Evolutionary conservation across 2,888 invertebrate species (phyloP).

Genomic region (Torymus texanus): DNA sequence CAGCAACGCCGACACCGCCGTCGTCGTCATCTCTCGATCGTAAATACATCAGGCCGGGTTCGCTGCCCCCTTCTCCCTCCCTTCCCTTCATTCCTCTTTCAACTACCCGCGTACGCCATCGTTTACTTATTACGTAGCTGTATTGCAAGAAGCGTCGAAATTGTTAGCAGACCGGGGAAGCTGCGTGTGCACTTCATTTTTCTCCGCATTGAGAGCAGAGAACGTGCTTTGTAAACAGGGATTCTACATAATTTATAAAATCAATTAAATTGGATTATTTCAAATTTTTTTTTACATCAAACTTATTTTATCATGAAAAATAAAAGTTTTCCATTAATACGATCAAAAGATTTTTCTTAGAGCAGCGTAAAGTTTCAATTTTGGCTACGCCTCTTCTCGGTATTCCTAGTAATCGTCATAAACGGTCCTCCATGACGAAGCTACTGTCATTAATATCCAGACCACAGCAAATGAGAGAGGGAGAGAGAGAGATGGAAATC

Average conservation of each 20-base stretch:
- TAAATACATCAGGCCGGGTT: constrained; percentile 47
- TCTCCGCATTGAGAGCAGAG: constrained; percentile 18
- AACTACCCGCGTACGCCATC: constrained; percentile 10
- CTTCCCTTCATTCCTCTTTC: neutral
- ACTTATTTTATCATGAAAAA: too few relatives aligned
- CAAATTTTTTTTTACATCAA: too few relatives aligned
- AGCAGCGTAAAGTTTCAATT: too few relatives aligned
- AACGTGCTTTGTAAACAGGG: too few relatives aligned
- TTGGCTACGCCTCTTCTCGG: too few relatives aligned
- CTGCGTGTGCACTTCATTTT: constrained; percentile 31
- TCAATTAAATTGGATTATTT: too few relatives aligned
- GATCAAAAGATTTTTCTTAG: too few relatives aligned
- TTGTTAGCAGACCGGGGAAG: neutral
- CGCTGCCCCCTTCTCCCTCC: neutral
- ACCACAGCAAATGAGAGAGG: neutral
- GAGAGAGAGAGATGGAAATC: neutral
- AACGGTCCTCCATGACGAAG: neutral
- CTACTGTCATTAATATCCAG: neutral
- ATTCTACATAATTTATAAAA: too few relatives aligned
- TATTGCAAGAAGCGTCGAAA: constrained; percentile 28
- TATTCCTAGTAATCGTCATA: neutral
- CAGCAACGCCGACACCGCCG: neutral
- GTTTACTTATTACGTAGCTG: constrained; percentile 49
- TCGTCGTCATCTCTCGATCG: constrained; percentile 27
- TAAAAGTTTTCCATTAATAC: too few relatives aligned